These are phyloP conservation scores for Drosophila engyochracea DNA, from an alignment of 2,888 invertebrate species.

Conservation along the genomic window DNA sequence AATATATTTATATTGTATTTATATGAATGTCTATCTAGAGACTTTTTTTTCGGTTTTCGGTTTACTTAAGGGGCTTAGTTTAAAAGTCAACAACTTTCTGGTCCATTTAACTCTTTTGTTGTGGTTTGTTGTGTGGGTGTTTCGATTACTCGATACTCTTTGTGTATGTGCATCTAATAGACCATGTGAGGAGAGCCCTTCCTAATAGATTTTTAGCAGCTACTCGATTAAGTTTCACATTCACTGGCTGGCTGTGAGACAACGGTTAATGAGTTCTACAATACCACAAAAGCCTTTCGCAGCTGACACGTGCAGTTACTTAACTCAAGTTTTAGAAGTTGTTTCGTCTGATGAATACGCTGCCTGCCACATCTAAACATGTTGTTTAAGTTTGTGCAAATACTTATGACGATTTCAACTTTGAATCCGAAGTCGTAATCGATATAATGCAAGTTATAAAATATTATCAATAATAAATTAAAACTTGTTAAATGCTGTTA, in stretches of 20 bases:
- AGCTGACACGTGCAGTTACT: constrained; percentile 41
- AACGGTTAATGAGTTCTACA: constrained; percentile 64
- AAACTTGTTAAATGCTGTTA: not conserved
- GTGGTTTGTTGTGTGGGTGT: constrained; percentile 40
- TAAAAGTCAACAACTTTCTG: constrained; percentile 47
- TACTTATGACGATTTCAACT: not conserved
- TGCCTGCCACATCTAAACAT: not conserved
- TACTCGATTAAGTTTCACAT: constrained; percentile 53
- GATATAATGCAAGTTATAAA: not conserved
- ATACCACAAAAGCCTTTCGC: constrained; percentile 29
- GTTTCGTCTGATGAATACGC: constrained; percentile 21
- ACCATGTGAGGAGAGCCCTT: constrained; percentile 11
- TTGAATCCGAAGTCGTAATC: not conserved
- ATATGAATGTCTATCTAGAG: not conserved
- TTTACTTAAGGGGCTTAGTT: constrained; percentile 30
- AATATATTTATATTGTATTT: not conserved
- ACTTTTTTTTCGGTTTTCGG: no score
- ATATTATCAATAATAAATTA: not conserved
- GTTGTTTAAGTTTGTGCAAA: not conserved
- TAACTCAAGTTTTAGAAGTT: constrained; percentile 12
- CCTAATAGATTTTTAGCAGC: constrained; percentile 45
- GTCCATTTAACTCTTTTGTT: constrained; percentile 65
- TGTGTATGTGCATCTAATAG: constrained; percentile 37
- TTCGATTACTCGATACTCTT: constrained; percentile 22
- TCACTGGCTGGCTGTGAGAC: constrained; percentile 17